Evolutionary conservation across 2,113 vertebrate genomes (phyloP).

Genomic region (Illadopsis cleaveri): DNA sequence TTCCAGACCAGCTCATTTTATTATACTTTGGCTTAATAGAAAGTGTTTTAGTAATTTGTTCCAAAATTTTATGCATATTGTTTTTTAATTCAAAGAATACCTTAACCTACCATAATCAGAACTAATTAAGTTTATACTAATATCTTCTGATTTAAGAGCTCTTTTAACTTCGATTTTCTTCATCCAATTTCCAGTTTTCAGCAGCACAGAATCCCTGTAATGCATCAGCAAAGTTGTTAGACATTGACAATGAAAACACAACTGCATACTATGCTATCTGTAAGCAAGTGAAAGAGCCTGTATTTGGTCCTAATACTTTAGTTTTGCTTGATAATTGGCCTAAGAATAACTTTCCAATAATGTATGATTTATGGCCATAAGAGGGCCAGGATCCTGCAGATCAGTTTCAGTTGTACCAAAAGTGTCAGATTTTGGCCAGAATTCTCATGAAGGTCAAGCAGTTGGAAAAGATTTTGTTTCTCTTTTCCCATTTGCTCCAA

Average conservation of each 20-base stretch:
- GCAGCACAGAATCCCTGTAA: conserved; percentile 84
- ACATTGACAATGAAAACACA: neutral
- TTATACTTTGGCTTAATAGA: neutral
- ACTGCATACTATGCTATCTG: neutral
- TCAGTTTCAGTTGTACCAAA: neutral
- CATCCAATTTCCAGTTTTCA: conserved; percentile 87
- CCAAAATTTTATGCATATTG: neutral
- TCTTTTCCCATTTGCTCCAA: neutral
- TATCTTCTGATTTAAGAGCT: conserved; percentile 81
- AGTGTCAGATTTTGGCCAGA: neutral
- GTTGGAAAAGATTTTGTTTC: neutral
- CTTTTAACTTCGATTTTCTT: conserved; percentile 89
- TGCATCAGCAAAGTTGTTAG: neutral
- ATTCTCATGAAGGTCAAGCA: neutral
- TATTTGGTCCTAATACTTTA: neutral
- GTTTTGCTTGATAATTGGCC: neutral
- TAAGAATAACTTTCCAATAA: neutral
- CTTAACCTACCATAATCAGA: conserved; percentile 89
- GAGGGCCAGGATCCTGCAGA: neutral
- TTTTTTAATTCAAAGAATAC: conserved; percentile 7
- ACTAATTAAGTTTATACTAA: conserved; percentile 92
- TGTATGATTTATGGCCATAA: neutral
- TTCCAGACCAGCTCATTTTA: neutral
- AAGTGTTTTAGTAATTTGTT: neutral
- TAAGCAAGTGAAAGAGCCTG: neutral